These are phyloP conservation scores for Anolis carolinensis DNA, from an alignment of 2,113 vertebrate species.

Conservation along the genomic window DNA sequence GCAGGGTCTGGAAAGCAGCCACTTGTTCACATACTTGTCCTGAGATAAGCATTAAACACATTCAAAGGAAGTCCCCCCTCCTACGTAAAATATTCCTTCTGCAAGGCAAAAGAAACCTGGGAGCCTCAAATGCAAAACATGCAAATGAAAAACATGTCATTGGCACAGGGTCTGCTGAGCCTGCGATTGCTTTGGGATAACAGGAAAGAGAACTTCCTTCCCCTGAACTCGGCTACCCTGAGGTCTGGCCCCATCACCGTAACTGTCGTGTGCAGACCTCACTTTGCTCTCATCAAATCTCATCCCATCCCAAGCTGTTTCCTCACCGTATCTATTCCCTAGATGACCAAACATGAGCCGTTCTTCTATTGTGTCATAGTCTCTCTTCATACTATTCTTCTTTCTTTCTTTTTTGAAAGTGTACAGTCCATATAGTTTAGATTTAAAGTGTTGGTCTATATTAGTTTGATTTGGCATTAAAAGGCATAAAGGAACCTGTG, in stretches of 20 bases:
- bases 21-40: neutral
- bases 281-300: conserved; percentile 24
- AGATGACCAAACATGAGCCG: neutral
- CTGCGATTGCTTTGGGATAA: conserved; percentile 45
- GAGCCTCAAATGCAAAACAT: neutral
- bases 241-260: conserved; percentile 25
- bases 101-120: neutral
- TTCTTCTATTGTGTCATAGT: neutral
- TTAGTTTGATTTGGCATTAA: no score
- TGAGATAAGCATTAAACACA: no score
- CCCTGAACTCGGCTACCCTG: conserved; percentile 20
- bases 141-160: neutral
- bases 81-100: neutral
- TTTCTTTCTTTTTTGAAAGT: no score
- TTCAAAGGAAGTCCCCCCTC: neutral
- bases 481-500: no score
- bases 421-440: no score
- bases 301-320: neutral
- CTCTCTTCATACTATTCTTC: neutral
- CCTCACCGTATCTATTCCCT: neutral
- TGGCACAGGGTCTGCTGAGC: conserved; percentile 3
- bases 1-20: no score
- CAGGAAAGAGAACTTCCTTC: conserved; percentile 63
- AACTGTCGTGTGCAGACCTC: conserved; percentile 24
- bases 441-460: no score